Evolutionary conservation across 2,113 vertebrate genomes (phyloP).

Genomic region (Anolis carolinensis): DNA sequence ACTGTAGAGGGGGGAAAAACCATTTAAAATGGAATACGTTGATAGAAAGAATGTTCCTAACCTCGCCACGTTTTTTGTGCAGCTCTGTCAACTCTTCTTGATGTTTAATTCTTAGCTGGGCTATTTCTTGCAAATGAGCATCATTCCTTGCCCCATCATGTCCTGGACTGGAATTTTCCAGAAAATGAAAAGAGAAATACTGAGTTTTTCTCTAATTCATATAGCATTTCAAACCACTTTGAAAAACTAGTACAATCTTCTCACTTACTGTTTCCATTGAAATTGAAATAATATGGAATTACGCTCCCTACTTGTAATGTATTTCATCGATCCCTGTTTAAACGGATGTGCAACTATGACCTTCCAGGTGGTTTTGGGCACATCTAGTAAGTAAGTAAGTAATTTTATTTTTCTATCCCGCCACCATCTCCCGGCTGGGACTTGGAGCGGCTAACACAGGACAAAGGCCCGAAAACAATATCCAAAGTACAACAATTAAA

Average conservation of each 20-base stretch:
- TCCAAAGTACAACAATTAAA: no score
- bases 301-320: not conserved
- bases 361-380: not conserved
- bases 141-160: constrained; percentile 82
- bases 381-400: no score
- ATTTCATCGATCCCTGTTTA: not conserved
- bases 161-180: constrained; percentile 73
- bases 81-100: constrained; percentile 96
- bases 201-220: not conserved
- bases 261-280: not conserved
- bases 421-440: no score
- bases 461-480: no score
- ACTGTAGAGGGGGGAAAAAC: not conserved
- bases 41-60: constrained; percentile 54
- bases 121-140: constrained; percentile 88
- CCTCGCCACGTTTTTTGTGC: constrained; percentile 98
- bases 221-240: not conserved
- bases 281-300: not conserved
- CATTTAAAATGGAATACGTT: not conserved
- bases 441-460: no score
- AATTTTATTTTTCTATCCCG: no score
- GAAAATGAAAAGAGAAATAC: constrained; percentile 15
- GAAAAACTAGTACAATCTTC: not conserved
- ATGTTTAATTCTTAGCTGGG: constrained; percentile 91
- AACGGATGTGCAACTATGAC: not conserved